Conservation (phyloP, 1,140 invertebrate genomes). For the Bombus sibiricus region DNA sequence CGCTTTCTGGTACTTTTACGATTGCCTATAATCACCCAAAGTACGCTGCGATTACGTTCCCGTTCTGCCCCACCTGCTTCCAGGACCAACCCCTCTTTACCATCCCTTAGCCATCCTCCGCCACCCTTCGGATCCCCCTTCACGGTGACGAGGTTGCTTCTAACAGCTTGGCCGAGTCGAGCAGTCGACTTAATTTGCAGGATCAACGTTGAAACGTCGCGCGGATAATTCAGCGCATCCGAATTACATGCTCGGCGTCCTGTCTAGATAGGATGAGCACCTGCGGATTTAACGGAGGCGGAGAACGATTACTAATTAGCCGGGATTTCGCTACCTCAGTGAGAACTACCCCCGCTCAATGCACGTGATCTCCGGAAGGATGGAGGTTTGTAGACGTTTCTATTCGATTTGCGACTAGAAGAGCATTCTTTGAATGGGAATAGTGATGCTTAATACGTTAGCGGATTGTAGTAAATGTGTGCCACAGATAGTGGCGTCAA, state of each 20-base stretch:
- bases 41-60: constrained; percentile 51
- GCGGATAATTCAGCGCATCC: constrained; percentile 59
- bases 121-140: not conserved
- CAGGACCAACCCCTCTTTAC: not conserved
- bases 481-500: not conserved
- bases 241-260: constrained; percentile 57
- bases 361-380: not conserved
- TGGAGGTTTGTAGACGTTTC: not conserved
- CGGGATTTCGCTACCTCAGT: constrained; percentile 35
- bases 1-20: constrained; percentile 56
- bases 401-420: not conserved
- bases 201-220: constrained; percentile 63
- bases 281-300: constrained; percentile 34
- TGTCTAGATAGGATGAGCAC: constrained; percentile 20
- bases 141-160: constrained; percentile 1
- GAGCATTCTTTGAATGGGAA: not conserved
- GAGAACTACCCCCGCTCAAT: not conserved
- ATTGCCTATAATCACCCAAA: constrained; percentile 66
- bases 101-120: not conserved
- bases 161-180: constrained; percentile 29
- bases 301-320: constrained; percentile 62
- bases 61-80: constrained; percentile 44
- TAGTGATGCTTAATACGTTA: not conserved
- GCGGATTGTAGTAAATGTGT: not conserved
- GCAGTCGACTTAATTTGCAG: constrained; percentile 68